A percentile compares a stretch with the other conserved stretches of the same genome.
These are phyloP conservation scores for Sebastes elongatus DNA, from an alignment of 2,797 vertebrate species.

Conservation along the genomic window DNA sequence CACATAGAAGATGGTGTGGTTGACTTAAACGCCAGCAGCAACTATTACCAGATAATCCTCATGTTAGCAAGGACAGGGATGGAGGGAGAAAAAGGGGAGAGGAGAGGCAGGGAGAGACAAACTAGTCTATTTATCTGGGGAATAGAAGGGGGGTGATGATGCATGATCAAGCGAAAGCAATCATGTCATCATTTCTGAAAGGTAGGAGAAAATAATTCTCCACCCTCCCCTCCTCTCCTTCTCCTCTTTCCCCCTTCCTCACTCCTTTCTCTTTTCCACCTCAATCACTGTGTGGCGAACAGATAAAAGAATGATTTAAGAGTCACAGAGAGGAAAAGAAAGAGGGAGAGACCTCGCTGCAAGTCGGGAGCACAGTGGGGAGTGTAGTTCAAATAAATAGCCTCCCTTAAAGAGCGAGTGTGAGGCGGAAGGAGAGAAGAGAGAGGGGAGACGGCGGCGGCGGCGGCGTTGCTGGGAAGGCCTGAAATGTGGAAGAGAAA, in stretches of 20 bases:
- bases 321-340: conserved; percentile 95
- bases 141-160: conserved; percentile 91
- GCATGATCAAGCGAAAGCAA: conserved; percentile 99
- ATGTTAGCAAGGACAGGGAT: conserved; percentile 56
- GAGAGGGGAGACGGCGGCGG: neutral
- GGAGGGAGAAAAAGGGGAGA: conserved; percentile 33
- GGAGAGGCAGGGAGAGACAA: conserved; percentile 63
- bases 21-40: conserved; percentile 66
- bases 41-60: conserved; percentile 79
- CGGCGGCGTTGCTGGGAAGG: conserved; percentile 26
- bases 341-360: conserved; percentile 92
- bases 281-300: conserved; percentile 88
- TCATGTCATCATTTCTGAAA: conserved; percentile 99
- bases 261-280: conserved; percentile 84
- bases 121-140: conserved; percentile 92
- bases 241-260: conserved; percentile 65
- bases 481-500: neutral
- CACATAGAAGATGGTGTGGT: conserved; percentile 72
- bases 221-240: conserved; percentile 12
- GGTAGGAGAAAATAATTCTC: conserved; percentile 99
- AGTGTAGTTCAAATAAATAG: conserved; percentile 99
- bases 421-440: conserved; percentile 35
- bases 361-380: conserved; percentile 92
- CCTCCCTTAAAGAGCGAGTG: conserved; percentile 84
- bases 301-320: conserved; percentile 99